phyloP scores from a whole-genome alignment of 2,113 vertebrate species.

The Aphelocoma coerulescens region DNA sequence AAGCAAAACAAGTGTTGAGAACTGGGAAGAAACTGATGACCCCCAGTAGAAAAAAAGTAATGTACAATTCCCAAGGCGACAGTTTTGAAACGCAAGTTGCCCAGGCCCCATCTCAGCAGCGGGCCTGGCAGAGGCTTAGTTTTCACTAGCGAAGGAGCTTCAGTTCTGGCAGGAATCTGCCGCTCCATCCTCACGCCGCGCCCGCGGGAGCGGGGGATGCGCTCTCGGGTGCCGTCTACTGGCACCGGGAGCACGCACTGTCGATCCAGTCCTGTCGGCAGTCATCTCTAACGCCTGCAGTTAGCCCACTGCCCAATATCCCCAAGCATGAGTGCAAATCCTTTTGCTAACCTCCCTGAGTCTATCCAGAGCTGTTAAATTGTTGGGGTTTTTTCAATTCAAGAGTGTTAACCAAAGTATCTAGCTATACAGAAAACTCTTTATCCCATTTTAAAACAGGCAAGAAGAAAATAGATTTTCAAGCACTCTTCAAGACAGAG shows the following conservation, averaged over 20 bases:
- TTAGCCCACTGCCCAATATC: background rate
- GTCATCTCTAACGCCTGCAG: background rate
- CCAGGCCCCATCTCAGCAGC: background rate
- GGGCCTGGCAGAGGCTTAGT: background rate
- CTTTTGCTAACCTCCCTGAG: background rate
- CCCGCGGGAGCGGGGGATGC: background rate
- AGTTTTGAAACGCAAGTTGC: background rate
- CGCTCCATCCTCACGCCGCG: fast-evolving
- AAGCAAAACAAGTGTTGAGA: background rate
- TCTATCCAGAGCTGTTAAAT: background rate
- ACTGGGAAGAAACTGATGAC: background rate
- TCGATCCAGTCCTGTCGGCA: background rate
- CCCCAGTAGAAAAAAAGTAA: background rate
- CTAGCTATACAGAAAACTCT: background rate
- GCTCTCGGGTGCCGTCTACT: background rate
- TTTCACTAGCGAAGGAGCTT: fast-evolving
- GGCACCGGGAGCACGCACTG: background rate
- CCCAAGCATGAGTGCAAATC: background rate
- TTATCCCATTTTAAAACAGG: background rate
- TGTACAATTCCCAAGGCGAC: background rate
- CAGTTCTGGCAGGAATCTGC: fast-evolving
- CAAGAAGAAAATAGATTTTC: background rate
- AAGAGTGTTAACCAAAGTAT: background rate
- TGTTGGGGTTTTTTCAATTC: background rate
- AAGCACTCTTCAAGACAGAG: background rate